Evolutionary conservation across 2,113 vertebrate species (phyloP), one percentile per base, ranked within the genome.

Genomic region (Otus sunia): DNA sequence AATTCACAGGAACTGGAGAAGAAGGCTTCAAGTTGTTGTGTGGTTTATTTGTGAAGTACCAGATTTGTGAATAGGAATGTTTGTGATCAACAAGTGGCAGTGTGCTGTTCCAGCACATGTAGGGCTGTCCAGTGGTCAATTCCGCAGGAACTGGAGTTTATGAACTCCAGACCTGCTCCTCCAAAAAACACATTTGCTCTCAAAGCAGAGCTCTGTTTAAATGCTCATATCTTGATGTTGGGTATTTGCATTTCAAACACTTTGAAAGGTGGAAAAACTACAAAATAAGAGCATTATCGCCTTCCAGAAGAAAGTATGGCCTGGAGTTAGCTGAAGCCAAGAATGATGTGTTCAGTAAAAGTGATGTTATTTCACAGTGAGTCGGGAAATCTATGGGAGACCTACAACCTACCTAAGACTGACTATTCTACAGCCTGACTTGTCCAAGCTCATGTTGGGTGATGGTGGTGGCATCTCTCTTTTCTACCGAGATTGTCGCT

Each of bases 291-390:
- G 37, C 26, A 25, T 23, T 47, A 26, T 36, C 25, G 45, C 77
- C 29, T 90, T 73, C 64, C 63, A 27, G 30, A 62, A 56, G 53
- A 88, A 92, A 49, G 30, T 11, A 12, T 27, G n/a, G 19, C 11
- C 10, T 83, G 56, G 47, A 52, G 34, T 68, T 60, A 73, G 10
- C 27, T 60, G 69, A 63, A 53, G 32, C 26, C 25, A 9, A 63
- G 14, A 47, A 59, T 5, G 22, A 29, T 36, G 3, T 11, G 2
- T 36, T 52, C 0, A 0, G 26, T 73, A 59, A 58, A 68, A 71
- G 62, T 9, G 4, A 68, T 47, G 15, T 39, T 71, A 19, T 22
- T 59, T 82, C n/a, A 50, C 43, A 55, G 12, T 29, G 43, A 73
- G 39, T 39, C 5, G 1, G 10, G 32, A 85, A 41, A 53, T 10